Base-by-base conservation (phyloP, 2,888 invertebrate species). In the Polydrusus pterygomalis region DNA sequence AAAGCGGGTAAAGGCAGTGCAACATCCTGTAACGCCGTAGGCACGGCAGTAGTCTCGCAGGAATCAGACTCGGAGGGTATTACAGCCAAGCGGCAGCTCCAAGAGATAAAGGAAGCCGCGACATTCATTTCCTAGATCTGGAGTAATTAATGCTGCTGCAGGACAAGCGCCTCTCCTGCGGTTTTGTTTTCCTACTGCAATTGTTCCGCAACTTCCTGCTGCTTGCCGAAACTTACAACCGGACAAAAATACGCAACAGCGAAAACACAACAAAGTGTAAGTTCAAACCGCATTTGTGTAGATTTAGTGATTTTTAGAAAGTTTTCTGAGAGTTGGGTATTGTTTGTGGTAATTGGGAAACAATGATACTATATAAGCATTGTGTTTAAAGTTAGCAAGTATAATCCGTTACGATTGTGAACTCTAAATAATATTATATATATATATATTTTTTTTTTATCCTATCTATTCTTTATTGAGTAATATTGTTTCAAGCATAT, bases 41-140 rank as follows among this genome's bases (percentile, higher is more conserved):
- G 34, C 58, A 58, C 25, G 25, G 17, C 58, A 38, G 15, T 34
- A 58, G 58, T 58, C 56, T 56, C 58, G 13, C 58, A 58, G 58
- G 68, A 70, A 70, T 62, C 71, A 67, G 69, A 77, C 64, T 70
- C 45, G 62, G 20, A 40, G 58, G 45, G 63, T 56, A 67, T 62
- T 47, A 67, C 51, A 58, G 25, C 54, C 30, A 58, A 58, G 30
- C 63, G 20, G 18, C 63, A 20, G 58, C 17, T 58, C 17, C 47
- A 51, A 54, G 82, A 84, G 85, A 85, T 85, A 85, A 85, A 85
- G 84, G 84, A 84, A 85, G 85, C 86, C 85, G 82, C 85, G 84
- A 85, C 84, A 85, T 86, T 84, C 85, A 86, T 86, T 86, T 86
- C 84, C 85, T 82, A 84, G 85, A 84, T 85, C 83, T 84, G 81